These are phyloP conservation scores for Pipistrellus nathusii DNA, from an alignment of 2,797 vertebrate genomes.

Conservation along the genomic window DNA sequence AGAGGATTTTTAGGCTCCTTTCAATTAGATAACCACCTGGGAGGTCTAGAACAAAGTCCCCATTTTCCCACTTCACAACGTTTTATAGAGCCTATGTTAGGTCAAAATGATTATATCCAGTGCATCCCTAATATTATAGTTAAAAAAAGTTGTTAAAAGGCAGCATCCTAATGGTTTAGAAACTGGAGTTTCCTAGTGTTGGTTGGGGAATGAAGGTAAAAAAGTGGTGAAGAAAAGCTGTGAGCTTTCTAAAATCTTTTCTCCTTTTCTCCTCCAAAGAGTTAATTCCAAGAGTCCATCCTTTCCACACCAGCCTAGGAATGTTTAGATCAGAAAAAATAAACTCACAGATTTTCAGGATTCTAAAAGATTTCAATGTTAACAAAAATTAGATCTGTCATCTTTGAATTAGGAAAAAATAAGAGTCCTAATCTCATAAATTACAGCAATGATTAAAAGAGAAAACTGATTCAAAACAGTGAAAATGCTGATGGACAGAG, in stretches of 20 bases:
- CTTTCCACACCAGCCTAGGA: not conserved
- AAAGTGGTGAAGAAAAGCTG: not conserved
- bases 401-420: not conserved
- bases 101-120: slow-evolving; percentile 7
- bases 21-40: not conserved
- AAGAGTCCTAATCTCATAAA: not conserved
- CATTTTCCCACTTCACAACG: not conserved
- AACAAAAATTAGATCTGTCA: not conserved
- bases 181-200: not conserved
- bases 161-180: not conserved
- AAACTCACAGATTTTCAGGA: not conserved
- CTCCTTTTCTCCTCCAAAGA: not conserved
- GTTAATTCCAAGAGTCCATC: not conserved
- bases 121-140: not conserved
- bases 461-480: not conserved
- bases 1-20: not conserved
- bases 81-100: not conserved
- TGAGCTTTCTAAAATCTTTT: not conserved
- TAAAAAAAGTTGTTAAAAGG: not conserved
- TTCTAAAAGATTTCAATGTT: not conserved
- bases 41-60: not conserved
- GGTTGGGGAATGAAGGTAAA: not conserved
- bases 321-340: not conserved
- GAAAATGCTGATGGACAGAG: not conserved
- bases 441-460: not conserved